Base-by-base conservation (phyloP, 1,140 invertebrate genomes). In the Radopholus similis region DNA sequence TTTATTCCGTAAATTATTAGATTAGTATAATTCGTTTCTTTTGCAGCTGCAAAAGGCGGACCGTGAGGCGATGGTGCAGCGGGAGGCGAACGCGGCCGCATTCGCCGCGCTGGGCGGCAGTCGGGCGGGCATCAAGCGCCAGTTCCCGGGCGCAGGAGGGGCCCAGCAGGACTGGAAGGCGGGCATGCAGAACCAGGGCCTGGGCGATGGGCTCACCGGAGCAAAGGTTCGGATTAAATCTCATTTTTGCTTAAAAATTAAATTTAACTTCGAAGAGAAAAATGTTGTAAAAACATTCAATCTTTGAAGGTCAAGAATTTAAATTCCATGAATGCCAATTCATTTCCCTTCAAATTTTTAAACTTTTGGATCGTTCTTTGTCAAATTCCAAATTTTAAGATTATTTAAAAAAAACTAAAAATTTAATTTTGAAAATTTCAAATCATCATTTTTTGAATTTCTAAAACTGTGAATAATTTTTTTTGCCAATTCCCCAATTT, bases 61-160 rank as follows among this genome's bases (percentile, higher is more conserved):
- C 30, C 47, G 76, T 56, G 72, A 77, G 51, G 72, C 71, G 30
- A 64, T 21, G 34, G 28, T 73, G 21, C 64, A 74, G 35, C 42
- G 70, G 26, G 74, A 74, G 55, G 72, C 72, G n/a, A 74, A 74
- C 47, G 72, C 37, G 21, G 72, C 72, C n/a, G 72, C 72, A 32
- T 58, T 74, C 23, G 67, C 75, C 40, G 72, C 72, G 8, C 51
- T 74, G 9, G 75, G 72, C 13, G 75, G 68, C 26, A 59, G 9
- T 59, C 32, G 66, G 34, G 32, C 32, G 21, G 40, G 59, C 9
- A 23, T 18, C 11, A 62, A 62, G 32, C n/a, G 59, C 4, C 59
- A 26, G 42, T 62, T 62, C 18, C 47, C 47, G 21, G 23, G 47
- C 47, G 49, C 9, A 21, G 13, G 21, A 2, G 59, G 59, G 32